Conservation (phyloP, 2,797 vertebrate genomes). For the Delichon dasypus region DNA sequence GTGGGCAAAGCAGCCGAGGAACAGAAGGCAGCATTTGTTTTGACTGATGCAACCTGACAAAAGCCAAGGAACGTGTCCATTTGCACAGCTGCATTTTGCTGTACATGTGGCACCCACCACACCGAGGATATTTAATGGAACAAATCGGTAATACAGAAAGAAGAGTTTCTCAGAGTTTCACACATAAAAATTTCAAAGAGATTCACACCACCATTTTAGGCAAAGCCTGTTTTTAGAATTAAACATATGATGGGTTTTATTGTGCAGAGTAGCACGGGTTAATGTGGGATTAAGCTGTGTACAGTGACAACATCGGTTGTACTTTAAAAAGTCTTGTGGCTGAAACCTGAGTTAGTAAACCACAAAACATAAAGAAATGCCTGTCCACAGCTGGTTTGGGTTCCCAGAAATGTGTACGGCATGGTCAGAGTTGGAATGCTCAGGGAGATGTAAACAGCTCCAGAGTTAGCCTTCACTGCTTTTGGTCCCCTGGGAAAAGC, state of each 20-base stretch:
- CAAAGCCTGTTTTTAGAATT: neutral
- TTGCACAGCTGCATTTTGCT: conserved; percentile 54
- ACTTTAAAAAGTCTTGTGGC: neutral
- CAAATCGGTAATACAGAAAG: neutral
- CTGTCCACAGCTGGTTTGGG: neutral
- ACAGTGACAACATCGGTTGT: neutral
- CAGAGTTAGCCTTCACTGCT: neutral
- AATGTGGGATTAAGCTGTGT: neutral
- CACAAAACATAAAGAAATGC: neutral
- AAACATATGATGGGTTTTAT: neutral
- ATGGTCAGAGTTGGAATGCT: neutral
- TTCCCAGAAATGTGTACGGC: neutral
- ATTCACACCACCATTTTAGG: neutral
- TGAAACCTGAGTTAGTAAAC: neutral
- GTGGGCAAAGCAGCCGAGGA: conserved; percentile 14
- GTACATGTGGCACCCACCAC: neutral
- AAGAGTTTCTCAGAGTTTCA: neutral
- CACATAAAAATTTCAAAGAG: neutral
- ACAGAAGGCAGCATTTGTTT: conserved; percentile 58
- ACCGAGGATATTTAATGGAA: conserved; percentile 5
- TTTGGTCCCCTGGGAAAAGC: neutral
- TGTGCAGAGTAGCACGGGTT: neutral
- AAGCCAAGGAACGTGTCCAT: conserved; percentile 25
- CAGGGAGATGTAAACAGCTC: neutral
- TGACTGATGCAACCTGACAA: conserved; percentile 65